Evolutionary conservation across 1,140 invertebrate species (phyloP).

Genomic region (Drosophila subobscura): DNA sequence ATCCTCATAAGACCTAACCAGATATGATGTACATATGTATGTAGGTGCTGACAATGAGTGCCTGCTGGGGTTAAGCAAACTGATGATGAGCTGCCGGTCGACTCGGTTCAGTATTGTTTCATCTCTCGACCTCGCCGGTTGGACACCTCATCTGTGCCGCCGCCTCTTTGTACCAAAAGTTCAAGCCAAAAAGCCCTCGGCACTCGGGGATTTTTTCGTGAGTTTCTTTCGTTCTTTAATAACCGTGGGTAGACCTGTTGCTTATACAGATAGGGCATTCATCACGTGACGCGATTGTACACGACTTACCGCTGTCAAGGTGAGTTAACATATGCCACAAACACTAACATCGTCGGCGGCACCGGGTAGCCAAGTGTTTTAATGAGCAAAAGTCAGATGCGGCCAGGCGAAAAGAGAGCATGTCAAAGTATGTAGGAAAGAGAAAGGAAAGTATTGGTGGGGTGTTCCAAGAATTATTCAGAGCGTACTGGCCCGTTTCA

Average conservation of each 20-base stretch:
- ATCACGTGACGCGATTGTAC: background rate
- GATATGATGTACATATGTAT: too few relatives aligned
- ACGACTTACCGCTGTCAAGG: conserved; percentile 12
- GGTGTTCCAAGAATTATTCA: too few relatives aligned
- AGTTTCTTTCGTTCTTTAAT: conserved; percentile 24
- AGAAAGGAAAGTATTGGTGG: background rate
- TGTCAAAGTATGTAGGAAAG: background rate
- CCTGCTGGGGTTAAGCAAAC: too few relatives aligned
- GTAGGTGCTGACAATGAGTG: too few relatives aligned
- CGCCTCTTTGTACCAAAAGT: too few relatives aligned
- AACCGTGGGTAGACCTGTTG: conserved; percentile 23
- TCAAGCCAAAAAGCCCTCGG: too few relatives aligned
- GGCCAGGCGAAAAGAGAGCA: background rate
- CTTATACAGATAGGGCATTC: background rate
- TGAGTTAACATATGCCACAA: conserved; percentile 21
- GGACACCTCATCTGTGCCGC: too few relatives aligned
- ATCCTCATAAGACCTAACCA: too few relatives aligned
- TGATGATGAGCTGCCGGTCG: conserved; percentile 1
- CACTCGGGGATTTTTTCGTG: conserved; percentile 26
- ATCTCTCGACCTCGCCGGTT: conserved; percentile 39
- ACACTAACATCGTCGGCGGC: too few relatives aligned
- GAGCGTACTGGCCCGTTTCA: too few relatives aligned
- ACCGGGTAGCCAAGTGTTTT: too few relatives aligned
- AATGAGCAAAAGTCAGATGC: too few relatives aligned
- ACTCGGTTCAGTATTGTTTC: conserved; percentile 24